Conservation (phyloP, 2,888 invertebrate genomes). For the Atethmia centrago region DNA sequence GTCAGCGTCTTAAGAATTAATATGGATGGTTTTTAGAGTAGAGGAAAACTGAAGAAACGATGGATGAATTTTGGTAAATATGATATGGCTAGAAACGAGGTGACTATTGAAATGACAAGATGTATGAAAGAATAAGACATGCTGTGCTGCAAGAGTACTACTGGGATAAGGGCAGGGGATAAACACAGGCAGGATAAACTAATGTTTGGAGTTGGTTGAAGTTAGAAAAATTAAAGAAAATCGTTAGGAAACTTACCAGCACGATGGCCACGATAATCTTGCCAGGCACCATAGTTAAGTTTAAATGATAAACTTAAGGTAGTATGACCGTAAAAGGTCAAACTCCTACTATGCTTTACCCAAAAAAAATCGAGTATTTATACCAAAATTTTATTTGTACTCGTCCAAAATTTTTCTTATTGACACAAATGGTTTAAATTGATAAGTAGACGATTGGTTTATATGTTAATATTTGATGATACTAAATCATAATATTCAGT, state of each 20-base stretch:
- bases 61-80: too few species aligned
- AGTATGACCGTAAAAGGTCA: slow-evolving; percentile 18
- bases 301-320: slow-evolving; percentile 1
- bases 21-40: too few species aligned
- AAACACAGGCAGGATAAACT: too few species aligned
- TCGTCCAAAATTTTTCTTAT: not conserved
- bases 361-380: not conserved
- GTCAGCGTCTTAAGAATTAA: too few species aligned
- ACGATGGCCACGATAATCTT: slow-evolving; percentile 15
- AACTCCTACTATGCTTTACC: slow-evolving; percentile 30
- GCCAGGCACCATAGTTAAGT: slow-evolving; percentile 17
- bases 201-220: not conserved
- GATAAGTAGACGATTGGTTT: slow-evolving; percentile 13
- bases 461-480: slow-evolving; percentile 24
- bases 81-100: too few species aligned
- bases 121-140: not conserved
- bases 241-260: slow-evolving; percentile 25
- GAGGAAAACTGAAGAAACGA: too few species aligned
- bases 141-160: too few species aligned
- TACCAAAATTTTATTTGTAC: slow-evolving; percentile 24
- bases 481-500: slow-evolving; percentile 34
- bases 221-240: not conserved
- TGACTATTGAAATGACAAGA: too few species aligned
- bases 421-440: slow-evolving; percentile 11
- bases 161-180: not conserved